phyloP scores from a whole-genome alignment of 2,113 vertebrate species.

The Labrus mixtus region DNA sequence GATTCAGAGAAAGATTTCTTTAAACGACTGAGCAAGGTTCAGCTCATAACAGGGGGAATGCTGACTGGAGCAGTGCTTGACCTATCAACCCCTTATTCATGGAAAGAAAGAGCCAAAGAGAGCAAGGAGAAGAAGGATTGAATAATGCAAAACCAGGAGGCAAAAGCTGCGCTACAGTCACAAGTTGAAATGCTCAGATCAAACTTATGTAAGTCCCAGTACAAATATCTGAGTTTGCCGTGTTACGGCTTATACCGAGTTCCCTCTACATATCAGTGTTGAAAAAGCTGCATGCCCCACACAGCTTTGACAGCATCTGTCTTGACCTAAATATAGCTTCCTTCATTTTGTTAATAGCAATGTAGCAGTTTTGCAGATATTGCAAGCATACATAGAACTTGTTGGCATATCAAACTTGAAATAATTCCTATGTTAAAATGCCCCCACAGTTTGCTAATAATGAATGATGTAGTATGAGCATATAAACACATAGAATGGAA shows the following conservation, averaged over 20 bases:
- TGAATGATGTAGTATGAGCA: no score
- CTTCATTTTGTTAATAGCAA: no score
- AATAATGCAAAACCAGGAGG: constrained; percentile 10
- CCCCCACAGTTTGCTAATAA: no score
- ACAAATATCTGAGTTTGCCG: no score
- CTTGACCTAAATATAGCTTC: no score
- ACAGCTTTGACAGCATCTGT: background rate
- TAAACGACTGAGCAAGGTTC: constrained; percentile 56
- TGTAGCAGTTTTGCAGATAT: background rate
- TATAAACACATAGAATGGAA: no score
- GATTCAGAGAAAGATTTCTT: constrained; percentile 69
- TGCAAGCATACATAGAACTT: no score
- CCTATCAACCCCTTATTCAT: constrained; percentile 38
- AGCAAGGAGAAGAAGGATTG: background rate
- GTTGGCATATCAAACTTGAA: no score
- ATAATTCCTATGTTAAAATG: no score
- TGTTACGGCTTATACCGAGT: background rate
- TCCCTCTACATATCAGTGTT: background rate
- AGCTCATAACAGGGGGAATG: constrained; percentile 49
- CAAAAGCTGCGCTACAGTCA: constrained; percentile 5
- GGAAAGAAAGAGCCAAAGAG: constrained; percentile 12
- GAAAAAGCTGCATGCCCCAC: background rate
- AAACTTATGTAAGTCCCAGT: background rate
- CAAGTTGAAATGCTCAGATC: background rate
- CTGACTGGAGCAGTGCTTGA: constrained; percentile 40